Base-by-base conservation (phyloP, 2,797 vertebrate species). In the Tapirus indicus region DNA sequence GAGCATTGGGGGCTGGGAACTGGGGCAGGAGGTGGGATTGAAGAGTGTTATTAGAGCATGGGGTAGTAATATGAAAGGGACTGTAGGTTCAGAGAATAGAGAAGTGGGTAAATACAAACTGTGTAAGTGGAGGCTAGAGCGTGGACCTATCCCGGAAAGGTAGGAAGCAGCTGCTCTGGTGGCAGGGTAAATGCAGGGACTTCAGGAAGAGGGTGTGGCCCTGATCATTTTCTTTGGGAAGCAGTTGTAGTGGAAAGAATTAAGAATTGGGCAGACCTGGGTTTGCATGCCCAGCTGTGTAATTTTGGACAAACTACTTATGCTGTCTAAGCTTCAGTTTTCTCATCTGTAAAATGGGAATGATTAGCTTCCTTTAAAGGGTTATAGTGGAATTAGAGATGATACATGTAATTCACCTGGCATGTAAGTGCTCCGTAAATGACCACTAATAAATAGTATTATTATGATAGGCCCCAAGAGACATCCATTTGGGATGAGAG, bases 141-240 rank as follows among this genome's bases (percentile, higher is more conserved):
- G 18, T 11, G 4, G n/a, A 41, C 32, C 87, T 29, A 2, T 35
- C 44, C 52, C 60, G 66, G 38, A 86, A 66, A 64, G 44, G 20
- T 17, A 74, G 66, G 17, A 94, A 75, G 32, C 23, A 74, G 93
- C 66, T 60, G 62, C 11, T 14, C 7, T 58, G 66, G 27, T 58
- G 77, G 47, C 75, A 74, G 25, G 47, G 32, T 68, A 35, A 83
- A 49, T 32, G 56, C 49, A 82, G 74, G 18, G 68, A 74, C 83
- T 92, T 79, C 29, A 41, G 80, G 52, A 92, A 83, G 66, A 93
- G 54, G 84, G 29, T 86, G 58, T 94, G 64, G 75, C 64, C 77
- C 89, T 49, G 20, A 71, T 66, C 16, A 12, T 95, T 83, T 74
- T 86, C 92, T 95, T 47, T 77, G 54, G 74, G 52, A 85, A 41